Base-by-base conservation (phyloP, 1,140 invertebrate species). In the Drosophila repleta region DNA sequence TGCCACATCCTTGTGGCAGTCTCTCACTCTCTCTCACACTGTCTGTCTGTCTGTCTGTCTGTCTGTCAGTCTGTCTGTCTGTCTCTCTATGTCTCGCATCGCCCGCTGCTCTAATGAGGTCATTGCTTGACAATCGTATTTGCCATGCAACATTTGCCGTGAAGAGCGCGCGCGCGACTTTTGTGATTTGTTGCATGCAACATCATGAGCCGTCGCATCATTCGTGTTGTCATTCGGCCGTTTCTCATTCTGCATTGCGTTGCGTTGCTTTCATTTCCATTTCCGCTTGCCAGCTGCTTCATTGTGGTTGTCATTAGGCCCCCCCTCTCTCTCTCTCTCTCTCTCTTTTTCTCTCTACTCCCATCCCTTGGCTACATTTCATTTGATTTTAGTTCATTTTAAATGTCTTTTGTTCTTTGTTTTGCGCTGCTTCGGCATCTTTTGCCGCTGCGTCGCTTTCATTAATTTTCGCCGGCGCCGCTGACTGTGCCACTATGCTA, bases 301-400 rank as follows among this genome's bases (percentile, higher is more conserved):
- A 83, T 71, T 81, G 79, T 66, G 72, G 58, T 69, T 76, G 83
- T 88, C 83, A 88, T 88, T 88, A 88, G 79, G 79, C 76, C 48
- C 43, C 20, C 3, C 29, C 43, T 35, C 53, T 24, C 20, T 61
- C 15, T 57, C 24, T 21, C 32, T 49, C 46, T 35, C 20, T 7
- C 20, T 20, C n/a, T 17, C 15, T 39, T 15, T n/a, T n/a, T 6
- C 18, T 18, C 13, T 20, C 18, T 45, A 2, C 29, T 32, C 43
- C 49, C 20, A 20, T 64, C 15, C 62, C 24, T 29, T 49, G n/a
- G 62, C 65, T 48, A 74, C 76, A 88, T 83, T 88, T 88, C 83
- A 88, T 88, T 88, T 88, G 84, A 88, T 88, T 88, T 88, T 83
- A 88, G 83, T 88, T 88, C 83, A 88, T 88, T 88, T 88, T 83